These are phyloP conservation scores for Tipula vernalis DNA, from an alignment of 2,888 invertebrate species.

Conservation along the genomic window DNA sequence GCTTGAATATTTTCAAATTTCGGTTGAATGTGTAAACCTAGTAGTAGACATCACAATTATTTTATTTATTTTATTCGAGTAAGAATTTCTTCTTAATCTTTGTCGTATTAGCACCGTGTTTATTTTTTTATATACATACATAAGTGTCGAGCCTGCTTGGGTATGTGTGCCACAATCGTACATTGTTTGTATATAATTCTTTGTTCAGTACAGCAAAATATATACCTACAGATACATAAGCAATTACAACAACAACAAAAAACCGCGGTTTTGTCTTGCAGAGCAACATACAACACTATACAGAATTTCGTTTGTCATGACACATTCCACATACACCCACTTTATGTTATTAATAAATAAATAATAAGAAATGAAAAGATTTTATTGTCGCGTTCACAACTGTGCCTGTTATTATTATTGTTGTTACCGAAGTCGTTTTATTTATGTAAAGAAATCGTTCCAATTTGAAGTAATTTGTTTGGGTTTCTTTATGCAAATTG, in stretches of 20 bases:
- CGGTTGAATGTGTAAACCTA: not conserved
- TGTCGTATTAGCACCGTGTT: not conserved
- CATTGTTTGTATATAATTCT: not conserved
- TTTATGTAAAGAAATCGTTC: not conserved
- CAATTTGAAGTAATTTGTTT: not conserved
- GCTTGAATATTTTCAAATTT: not conserved
- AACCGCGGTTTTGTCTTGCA: not conserved
- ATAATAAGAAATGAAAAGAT: not conserved
- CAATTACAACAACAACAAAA: not conserved
- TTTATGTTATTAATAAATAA: not conserved
- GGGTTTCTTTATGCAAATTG: not conserved
- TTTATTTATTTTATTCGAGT: not conserved
- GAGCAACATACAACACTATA: not conserved
- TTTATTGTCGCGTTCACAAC: not conserved
- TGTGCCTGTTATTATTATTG: not conserved
- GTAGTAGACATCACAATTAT: slow-evolving; percentile 4
- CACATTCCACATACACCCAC: slow-evolving; percentile 4
- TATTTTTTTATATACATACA: not conserved
- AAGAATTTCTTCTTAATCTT: not conserved
- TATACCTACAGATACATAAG: not conserved
- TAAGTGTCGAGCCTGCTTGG: not conserved
- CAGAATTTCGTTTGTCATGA: not conserved
- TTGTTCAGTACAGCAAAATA: not conserved
- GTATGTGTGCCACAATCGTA: not conserved
- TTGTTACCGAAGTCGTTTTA: not conserved